phyloP scores from a whole-genome alignment of 2,888 invertebrate genomes.

The Mechanitis mazaeus region DNA sequence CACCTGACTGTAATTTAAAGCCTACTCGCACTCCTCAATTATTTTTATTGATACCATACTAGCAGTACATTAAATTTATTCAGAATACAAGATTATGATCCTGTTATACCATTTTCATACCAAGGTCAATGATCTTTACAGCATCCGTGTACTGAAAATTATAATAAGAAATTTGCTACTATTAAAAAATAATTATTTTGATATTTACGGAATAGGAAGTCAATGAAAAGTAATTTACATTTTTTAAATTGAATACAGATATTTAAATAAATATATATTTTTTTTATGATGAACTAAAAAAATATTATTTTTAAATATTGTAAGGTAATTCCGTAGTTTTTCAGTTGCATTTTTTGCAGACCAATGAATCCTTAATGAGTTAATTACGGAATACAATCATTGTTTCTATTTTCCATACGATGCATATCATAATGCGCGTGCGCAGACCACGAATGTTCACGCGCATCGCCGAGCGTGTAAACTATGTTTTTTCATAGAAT shows the following conservation, averaged over 20 bases:
- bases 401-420: not conserved
- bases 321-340: too few relatives aligned
- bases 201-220: not conserved
- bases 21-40: too few relatives aligned
- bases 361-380: not conserved
- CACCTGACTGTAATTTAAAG: too few relatives aligned
- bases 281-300: too few relatives aligned
- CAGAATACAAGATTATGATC: too few relatives aligned
- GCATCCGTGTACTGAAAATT: not conserved
- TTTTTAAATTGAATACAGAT: not conserved
- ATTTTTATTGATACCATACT: too few relatives aligned
- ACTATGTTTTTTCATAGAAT: conserved; percentile 31
- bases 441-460: conserved; percentile 30
- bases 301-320: too few relatives aligned
- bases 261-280: not conserved
- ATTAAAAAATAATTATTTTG: not conserved
- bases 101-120: too few relatives aligned
- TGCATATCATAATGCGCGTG: conserved; percentile 13
- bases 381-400: not conserved
- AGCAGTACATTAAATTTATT: too few relatives aligned
- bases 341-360: not conserved
- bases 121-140: too few relatives aligned
- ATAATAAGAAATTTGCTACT: not conserved
- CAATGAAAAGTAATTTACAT: not conserved
- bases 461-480: conserved; percentile 52